phyloP scores from a whole-genome alignment of 2,888 invertebrate species.

The Chaitophorus viminalis region DNA sequence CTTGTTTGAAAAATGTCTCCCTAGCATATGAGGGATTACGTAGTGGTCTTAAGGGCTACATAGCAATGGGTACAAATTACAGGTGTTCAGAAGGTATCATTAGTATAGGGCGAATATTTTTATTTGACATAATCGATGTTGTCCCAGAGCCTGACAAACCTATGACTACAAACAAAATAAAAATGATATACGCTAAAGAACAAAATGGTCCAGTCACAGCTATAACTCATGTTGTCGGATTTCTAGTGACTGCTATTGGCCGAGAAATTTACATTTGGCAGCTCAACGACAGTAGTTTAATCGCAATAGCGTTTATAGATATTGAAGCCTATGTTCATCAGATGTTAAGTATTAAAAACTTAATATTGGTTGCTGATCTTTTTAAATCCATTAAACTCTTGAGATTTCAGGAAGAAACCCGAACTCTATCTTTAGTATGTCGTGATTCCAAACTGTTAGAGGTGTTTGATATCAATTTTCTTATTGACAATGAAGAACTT shows the following conservation, averaged over 20 bases:
- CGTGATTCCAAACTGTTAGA: conserved; percentile 74
- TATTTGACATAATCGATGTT: conserved; percentile 69
- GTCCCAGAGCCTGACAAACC: conserved; percentile 99
- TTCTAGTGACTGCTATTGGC: conserved; percentile 95
- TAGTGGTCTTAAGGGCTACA: conserved; percentile 93
- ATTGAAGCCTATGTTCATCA: conserved; percentile 98
- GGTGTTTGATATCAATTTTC: conserved; percentile 90
- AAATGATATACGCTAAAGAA: conserved; percentile 96
- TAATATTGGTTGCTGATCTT: conserved; percentile 95
- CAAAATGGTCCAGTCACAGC: conserved; percentile 99
- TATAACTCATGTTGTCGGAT: conserved; percentile 88
- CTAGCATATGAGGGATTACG: conserved; percentile 92
- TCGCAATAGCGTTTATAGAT: conserved; percentile 98
- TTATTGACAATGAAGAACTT: conserved; percentile 90
- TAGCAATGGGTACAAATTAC: conserved; percentile 94
- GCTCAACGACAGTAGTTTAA: conserved; percentile 93
- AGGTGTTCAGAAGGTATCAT: conserved; percentile 99
- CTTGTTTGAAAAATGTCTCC: conserved; percentile 90
- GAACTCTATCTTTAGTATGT: conserved; percentile 89
- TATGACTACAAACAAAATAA: conserved; percentile 95
- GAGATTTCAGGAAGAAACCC: conserved; percentile 89
- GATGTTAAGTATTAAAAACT: conserved; percentile 89
- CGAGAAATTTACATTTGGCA: conserved; percentile 99
- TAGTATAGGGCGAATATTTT: conserved; percentile 79
- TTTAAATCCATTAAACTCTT: conserved; percentile 94